These are phyloP conservation scores for Polyergus mexicanus DNA, from an alignment of 1,140 invertebrate species.

Conservation along the genomic window DNA sequence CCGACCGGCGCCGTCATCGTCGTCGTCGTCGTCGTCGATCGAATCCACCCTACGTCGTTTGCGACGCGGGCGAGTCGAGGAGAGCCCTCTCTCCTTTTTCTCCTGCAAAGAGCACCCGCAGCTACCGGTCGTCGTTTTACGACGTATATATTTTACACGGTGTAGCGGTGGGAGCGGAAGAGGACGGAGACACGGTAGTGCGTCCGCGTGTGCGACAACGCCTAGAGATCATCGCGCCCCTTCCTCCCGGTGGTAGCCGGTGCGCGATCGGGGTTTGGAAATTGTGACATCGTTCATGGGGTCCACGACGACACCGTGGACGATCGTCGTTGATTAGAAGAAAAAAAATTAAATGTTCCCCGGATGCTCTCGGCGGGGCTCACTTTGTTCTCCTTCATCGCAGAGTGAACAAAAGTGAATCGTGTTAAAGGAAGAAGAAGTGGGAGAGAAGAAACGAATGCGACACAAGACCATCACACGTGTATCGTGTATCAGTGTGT, in stretches of 20 bases:
- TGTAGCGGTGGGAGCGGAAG: constrained; percentile 67
- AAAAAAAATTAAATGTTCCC: not conserved
- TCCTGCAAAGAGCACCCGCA: not conserved
- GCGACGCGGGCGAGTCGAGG: not conserved
- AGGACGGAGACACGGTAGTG: constrained; percentile 51
- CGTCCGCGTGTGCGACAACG: constrained; percentile 75
- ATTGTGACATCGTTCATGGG: not conserved
- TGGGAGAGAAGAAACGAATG: constrained; percentile 11
- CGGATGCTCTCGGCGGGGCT: not conserved
- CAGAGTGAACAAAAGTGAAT: not conserved
- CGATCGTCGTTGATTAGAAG: not conserved
- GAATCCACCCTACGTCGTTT: constrained; percentile 36
- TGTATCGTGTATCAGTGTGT: constrained; percentile 42
- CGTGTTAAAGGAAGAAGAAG: not conserved
- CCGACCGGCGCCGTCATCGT: constrained; percentile 23
- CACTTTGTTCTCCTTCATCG: not conserved
- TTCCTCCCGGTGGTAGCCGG: constrained; percentile 30
- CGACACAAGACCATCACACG: constrained; percentile 56
- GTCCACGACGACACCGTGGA: not conserved
- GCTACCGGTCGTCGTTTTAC: constrained; percentile 16
- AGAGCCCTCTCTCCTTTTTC: not conserved
- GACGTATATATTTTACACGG: not conserved
- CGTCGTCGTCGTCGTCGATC: constrained; percentile 52
- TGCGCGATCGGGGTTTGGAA: not conserved
- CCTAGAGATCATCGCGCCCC: constrained; percentile 70